Percentiles rank a stretch among this genome's conserved stretches.
Conservation (phyloP, 2,797 vertebrate genomes). For the Phataginus tricuspis region DNA sequence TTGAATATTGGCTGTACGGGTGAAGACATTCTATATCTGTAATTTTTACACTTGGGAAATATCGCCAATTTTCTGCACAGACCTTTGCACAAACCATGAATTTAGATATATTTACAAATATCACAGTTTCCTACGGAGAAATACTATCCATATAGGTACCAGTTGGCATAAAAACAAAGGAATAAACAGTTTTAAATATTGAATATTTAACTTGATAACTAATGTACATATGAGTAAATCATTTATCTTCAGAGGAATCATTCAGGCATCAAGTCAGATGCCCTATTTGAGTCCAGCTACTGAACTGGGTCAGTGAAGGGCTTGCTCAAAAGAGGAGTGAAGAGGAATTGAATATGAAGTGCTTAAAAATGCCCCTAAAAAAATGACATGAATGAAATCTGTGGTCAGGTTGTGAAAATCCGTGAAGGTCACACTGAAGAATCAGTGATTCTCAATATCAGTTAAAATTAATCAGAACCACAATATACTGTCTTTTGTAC, state of each 20-base stretch:
- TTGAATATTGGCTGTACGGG: neutral
- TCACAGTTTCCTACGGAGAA: no score
- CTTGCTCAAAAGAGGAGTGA: neutral
- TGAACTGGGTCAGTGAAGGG: neutral
- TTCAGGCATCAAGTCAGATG: neutral
- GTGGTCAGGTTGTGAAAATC: neutral
- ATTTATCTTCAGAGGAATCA: neutral
- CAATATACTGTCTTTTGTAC: neutral
- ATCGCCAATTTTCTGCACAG: neutral
- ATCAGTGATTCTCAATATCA: neutral
- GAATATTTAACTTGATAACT: neutral
- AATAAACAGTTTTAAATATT: neutral
- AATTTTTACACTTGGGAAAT: neutral
- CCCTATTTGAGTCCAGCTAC: neutral
- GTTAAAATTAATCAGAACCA: neutral
- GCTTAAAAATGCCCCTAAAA: neutral
- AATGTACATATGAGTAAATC: neutral
- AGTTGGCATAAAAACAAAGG: neutral
- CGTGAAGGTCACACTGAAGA: neutral
- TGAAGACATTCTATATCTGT: neutral
- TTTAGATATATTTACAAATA: neutral
- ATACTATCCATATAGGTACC: no score
- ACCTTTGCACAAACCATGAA: neutral
- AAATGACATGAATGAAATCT: neutral
- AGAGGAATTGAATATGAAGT: neutral